These are phyloP conservation scores for Siderastrea radians DNA, from an alignment of 92 coral and sea anemone genomes.

Conservation along the genomic window DNA sequence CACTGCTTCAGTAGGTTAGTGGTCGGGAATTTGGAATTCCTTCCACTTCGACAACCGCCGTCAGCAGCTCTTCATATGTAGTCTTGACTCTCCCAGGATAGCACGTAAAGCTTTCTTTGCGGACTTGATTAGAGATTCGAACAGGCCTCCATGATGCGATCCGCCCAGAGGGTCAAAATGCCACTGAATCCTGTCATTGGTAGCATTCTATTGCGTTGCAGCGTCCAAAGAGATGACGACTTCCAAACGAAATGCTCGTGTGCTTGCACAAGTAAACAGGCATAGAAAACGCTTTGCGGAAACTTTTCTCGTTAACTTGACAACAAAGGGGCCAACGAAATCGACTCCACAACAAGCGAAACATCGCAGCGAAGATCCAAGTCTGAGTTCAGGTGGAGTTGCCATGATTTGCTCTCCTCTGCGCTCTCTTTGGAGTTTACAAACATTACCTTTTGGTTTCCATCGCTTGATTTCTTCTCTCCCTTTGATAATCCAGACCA, in stretches of 20 bases:
- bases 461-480: constrained; percentile 25
- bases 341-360: too few species aligned
- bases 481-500: constrained; percentile 73
- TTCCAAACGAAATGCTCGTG: too few species aligned
- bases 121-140: constrained; percentile 15
- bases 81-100: constrained; percentile 11
- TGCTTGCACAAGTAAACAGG: too few species aligned
- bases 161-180: constrained; percentile 12
- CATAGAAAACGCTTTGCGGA: too few species aligned
- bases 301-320: too few species aligned
- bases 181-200: constrained; percentile 33
- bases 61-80: constrained; percentile 13
- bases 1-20: constrained; percentile 15
- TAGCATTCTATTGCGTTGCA: constrained; percentile 2
- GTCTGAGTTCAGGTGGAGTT: too few species aligned
- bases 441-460: too few species aligned
- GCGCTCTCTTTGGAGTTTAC: too few species aligned
- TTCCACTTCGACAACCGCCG: constrained; percentile 19
- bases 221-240: too few species aligned
- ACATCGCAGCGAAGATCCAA: too few species aligned
- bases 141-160: constrained; percentile 18
- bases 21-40: constrained; percentile 21
- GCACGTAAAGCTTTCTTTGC: constrained; percentile 5
- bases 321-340: too few species aligned
- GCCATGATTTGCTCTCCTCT: too few species aligned